Percentiles rank a stretch among this genome's conserved stretches.
phyloP scores from a whole-genome alignment of 1,140 invertebrate genomes.

The Antheraea mylitta region DNA sequence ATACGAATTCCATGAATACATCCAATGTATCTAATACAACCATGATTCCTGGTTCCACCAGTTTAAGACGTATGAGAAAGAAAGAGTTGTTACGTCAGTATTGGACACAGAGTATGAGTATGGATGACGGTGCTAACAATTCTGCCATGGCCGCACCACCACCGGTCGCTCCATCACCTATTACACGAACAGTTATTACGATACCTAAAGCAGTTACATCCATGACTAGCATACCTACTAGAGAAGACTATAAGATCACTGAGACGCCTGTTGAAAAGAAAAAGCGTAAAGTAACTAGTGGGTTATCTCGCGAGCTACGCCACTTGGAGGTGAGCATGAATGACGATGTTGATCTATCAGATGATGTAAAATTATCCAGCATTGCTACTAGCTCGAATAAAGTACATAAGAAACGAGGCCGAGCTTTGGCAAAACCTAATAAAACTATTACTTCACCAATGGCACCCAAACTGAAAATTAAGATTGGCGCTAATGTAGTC shows the following conservation, averaged over 20 bases:
- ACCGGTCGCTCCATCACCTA: conserved; percentile 81
- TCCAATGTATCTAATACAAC: conserved; percentile 47
- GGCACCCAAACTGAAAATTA: conserved; percentile 90
- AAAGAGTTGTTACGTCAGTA: conserved; percentile 91
- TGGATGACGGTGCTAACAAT: conserved; percentile 82
- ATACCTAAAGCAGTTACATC: conserved; percentile 93
- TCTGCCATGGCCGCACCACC: conserved; percentile 78
- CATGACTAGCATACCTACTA: conserved; percentile 90
- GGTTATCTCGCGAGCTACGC: conserved; percentile 79
- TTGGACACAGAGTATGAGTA: conserved; percentile 92
- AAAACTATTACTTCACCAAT: conserved; percentile 50
- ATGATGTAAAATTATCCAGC: conserved; percentile 61
- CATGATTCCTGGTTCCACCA: conserved; percentile 82
- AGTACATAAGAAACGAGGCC: conserved; percentile 79
- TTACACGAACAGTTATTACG: conserved; percentile 86
- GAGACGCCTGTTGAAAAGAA: conserved; percentile 85
- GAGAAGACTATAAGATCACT: conserved; percentile 88
- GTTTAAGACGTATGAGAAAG: conserved; percentile 91
- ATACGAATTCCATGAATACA: conserved; percentile 59
- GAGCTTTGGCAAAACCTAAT: conserved; percentile 66
- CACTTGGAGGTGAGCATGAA: conserved; percentile 74
- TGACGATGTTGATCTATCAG: conserved; percentile 61
- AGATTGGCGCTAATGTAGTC: conserved; percentile 83
- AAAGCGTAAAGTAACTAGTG: conserved; percentile 80
- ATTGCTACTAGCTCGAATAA: conserved; percentile 44